Evolutionary conservation across 2,113 vertebrate species (phyloP).

Genomic region (Lepidothrix coronata): DNA sequence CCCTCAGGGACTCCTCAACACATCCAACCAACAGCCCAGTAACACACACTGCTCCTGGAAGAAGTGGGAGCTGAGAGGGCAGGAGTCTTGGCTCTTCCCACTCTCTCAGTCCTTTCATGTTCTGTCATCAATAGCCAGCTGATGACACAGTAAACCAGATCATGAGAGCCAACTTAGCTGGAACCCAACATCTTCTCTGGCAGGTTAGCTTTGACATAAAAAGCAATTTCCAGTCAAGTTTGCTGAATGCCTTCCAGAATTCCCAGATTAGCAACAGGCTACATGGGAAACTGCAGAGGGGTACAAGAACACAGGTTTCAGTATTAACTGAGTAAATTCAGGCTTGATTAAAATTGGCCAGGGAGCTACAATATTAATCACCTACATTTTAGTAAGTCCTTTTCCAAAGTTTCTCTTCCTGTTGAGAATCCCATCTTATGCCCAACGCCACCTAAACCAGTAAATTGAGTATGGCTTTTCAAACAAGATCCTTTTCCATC

Average conservation of each 20-base stretch:
- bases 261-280: neutral
- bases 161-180: neutral
- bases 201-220: neutral
- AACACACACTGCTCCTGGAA: neutral
- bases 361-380: neutral
- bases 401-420: neutral
- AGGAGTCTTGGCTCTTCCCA: neutral
- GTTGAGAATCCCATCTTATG: neutral
- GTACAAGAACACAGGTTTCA: neutral
- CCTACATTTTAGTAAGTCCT: neutral
- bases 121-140: neutral
- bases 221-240: neutral
- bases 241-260: neutral
- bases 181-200: neutral
- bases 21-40: neutral
- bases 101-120: neutral
- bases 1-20: neutral
- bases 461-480: neutral
- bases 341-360: neutral
- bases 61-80: neutral
- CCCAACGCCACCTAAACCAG: neutral
- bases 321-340: neutral
- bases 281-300: neutral
- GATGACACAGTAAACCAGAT: neutral
- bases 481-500: neutral